Base-by-base conservation (phyloP, 92 coral and sea anemone genomes). In the Meandrina meandrites region DNA sequence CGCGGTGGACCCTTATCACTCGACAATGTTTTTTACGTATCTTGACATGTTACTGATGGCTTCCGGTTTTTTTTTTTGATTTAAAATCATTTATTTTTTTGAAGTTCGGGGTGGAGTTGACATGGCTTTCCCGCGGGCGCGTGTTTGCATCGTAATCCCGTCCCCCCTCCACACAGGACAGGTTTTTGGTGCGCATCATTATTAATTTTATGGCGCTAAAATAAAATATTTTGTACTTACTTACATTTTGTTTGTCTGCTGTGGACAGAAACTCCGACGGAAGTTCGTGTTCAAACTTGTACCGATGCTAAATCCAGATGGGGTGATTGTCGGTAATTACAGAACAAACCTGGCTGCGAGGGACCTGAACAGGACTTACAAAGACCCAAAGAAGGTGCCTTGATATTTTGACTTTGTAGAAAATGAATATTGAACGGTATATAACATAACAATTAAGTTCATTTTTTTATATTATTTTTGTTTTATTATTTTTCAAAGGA, bases 241-340 rank as follows among this genome's bases (percentile, higher is more conserved):
- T 78, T 31, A 66, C 13, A 36, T 34, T 56, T 42, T 81, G 4
- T 58, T 42, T 40, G 40, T 78, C 34, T 31, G n/a, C n/a, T 27
- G 34, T 69, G 18, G 17, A 18, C 91, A 96, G 99, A 93, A 89
- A 75, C 97, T 97, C 56, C 98, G 99, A 27, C 88, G 92, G 32
- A 97, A 93, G 89, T 96, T 95, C 88, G 98, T 97, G 36, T 97
- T 97, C 76, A 97, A 97, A 86, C 89, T 97, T 22, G 95, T 97
- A 14, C 99, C 99, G 18, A 97, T 97, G 99, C 81, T 97, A 11
- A 97, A 97, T 68, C 99, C 99, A 42, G 99, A 97, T 45, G 99
- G 99, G 18, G 99, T 97, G 1, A 89, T 97, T 68, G 98, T 97
- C 48, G 99, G 99, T 30, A 97, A 97, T 87, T 97, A 97, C 90